Evolutionary conservation across 2,797 vertebrate species (phyloP).

Genomic region (Tachyglossus aculeatus): DNA sequence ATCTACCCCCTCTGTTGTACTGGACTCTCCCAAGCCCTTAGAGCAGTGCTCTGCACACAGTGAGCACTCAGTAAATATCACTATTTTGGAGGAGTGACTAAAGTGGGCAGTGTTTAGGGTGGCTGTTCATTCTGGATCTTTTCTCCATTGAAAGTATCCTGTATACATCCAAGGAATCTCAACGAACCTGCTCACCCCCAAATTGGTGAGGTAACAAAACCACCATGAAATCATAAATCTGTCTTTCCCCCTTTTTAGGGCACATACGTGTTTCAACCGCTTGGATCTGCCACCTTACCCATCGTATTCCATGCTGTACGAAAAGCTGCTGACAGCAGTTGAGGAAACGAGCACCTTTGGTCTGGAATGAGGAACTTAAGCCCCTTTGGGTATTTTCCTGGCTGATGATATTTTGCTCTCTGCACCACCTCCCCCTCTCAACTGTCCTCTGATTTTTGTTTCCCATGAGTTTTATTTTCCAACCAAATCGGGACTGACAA

Average conservation of each 20-base stretch:
- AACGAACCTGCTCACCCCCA: no score
- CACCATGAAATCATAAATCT: no score
- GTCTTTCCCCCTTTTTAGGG: slow-evolving; percentile 74
- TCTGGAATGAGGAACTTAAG: slow-evolving; percentile 79
- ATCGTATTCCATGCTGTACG: slow-evolving; percentile 92
- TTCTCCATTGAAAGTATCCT: no score
- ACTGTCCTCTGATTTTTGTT: slow-evolving; percentile 71
- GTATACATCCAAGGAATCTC: no score
- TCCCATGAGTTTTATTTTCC: slow-evolving; percentile 72
- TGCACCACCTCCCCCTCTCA: slow-evolving; percentile 62
- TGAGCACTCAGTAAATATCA: no score
- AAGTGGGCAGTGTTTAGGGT: no score
- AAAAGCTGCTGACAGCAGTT: slow-evolving; percentile 94
- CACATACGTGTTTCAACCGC: slow-evolving; percentile 97
- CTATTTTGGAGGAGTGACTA: no score
- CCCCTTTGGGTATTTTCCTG: slow-evolving; percentile 62
- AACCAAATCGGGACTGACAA: slow-evolving; percentile 71
- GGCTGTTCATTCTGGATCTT: no score
- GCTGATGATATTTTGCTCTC: slow-evolving; percentile 67
- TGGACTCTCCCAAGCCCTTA: no score
- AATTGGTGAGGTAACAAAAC: no score
- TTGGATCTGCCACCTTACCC: slow-evolving; percentile 96
- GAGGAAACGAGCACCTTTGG: slow-evolving; percentile 98
- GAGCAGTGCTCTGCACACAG: no score
- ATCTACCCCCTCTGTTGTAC: no score